These are phyloP conservation scores for Nannoperca australis DNA, from an alignment of 2,797 vertebrate genomes.

Conservation along the genomic window DNA sequence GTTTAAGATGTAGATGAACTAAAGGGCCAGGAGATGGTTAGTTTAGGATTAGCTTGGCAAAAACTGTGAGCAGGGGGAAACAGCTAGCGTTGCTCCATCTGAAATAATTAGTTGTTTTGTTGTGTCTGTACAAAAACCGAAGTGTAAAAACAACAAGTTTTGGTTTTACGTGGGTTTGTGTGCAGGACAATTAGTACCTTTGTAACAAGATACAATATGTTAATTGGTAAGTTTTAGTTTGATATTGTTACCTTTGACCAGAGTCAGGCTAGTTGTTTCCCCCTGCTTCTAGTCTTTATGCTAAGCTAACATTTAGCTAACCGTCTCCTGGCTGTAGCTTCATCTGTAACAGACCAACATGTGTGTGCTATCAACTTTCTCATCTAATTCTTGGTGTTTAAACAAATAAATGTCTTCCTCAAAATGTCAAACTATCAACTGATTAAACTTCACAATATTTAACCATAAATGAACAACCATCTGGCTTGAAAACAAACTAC, in stretches of 20 bases:
- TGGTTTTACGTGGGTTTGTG: neutral
- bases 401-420: neutral
- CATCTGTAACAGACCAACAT: neutral
- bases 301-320: neutral
- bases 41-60: too few relatives aligned
- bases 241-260: neutral
- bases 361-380: neutral
- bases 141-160: neutral
- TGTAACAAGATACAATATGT: neutral
- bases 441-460: constrained; percentile 29
- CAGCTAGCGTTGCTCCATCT: too few relatives aligned
- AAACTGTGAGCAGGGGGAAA: too few relatives aligned
- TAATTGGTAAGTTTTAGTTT: neutral
- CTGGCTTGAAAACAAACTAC: constrained; percentile 3
- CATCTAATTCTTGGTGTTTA: neutral
- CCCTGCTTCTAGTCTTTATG: neutral
- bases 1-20: neutral
- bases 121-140: too few relatives aligned
- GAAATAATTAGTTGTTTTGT: too few relatives aligned
- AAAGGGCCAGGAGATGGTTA: too few relatives aligned
- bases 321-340: neutral
- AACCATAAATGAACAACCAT: constrained; percentile 21
- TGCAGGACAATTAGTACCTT: neutral
- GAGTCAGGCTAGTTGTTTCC: neutral
- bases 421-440: constrained; percentile 13